phyloP scores from a whole-genome alignment of 35 echinoderm and acorn worm genomes.

The Acanthaster planci region DNA sequence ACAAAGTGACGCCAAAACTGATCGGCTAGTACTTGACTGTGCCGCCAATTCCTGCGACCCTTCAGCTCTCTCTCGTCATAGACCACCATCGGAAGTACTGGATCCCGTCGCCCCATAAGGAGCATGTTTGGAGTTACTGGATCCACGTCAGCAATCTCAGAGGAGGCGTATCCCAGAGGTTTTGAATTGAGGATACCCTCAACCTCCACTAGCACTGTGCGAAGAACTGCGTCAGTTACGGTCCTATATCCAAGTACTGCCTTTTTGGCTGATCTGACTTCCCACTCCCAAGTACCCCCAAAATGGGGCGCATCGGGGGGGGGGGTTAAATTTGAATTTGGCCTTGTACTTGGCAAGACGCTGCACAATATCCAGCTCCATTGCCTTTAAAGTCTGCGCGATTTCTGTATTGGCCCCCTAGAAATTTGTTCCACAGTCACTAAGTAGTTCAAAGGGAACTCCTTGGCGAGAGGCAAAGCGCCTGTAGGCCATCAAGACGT shows the following conservation, averaged over 20 bases:
- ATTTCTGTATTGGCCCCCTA: slow-evolving; percentile 21
- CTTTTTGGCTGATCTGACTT: slow-evolving; percentile 47
- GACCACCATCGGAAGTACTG: too few species aligned
- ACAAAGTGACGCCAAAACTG: slow-evolving; percentile 49
- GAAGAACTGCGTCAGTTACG: slow-evolving; percentile 12
- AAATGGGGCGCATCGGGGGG: too few species aligned
- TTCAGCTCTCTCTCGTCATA: too few species aligned
- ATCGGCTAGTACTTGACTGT: slow-evolving; percentile 42
- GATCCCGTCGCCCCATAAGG: slow-evolving; percentile 32
- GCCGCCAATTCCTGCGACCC: slow-evolving; percentile 30
- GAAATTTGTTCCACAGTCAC: slow-evolving; percentile 54
- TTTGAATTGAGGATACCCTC: slow-evolving; percentile 44
- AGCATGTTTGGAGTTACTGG: slow-evolving; percentile 41
- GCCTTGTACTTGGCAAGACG: too few species aligned
- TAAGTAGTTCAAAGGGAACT: neutral
- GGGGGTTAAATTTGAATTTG: neutral
- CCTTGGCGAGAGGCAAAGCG: slow-evolving; percentile 36
- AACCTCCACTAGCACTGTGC: slow-evolving; percentile 40
- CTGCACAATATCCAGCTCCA: slow-evolving; percentile 13
- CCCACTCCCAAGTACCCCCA: slow-evolving; percentile 51
- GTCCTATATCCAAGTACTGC: neutral
- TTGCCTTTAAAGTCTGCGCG: slow-evolving; percentile 16
- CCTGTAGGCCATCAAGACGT: slow-evolving; percentile 23
- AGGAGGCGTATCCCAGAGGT: slow-evolving; percentile 44
- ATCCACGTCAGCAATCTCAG: slow-evolving; percentile 41